A percentile compares a stretch with the other conserved stretches of the same genome.
phyloP scores from a whole-genome alignment of 1,140 invertebrate genomes.

The Temnothorax nylanderi region DNA sequence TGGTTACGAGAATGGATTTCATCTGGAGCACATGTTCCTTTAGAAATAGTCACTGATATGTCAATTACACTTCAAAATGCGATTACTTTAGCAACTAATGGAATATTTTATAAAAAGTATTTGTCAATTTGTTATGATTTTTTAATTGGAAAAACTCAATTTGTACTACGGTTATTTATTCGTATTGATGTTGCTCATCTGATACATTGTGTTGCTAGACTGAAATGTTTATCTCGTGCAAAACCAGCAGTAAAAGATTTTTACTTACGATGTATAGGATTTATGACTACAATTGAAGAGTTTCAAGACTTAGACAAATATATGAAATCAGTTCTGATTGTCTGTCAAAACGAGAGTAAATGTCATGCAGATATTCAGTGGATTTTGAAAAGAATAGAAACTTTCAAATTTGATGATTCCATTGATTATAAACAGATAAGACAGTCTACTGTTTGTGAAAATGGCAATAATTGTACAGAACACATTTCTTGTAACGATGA shows the following conservation, averaged over 20 bases:
- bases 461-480: background rate
- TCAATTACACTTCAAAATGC: constrained; percentile 6
- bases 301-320: background rate
- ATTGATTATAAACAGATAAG: background rate
- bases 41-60: background rate
- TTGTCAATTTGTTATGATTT: background rate
- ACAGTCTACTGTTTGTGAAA: background rate
- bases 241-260: background rate
- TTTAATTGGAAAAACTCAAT: background rate
- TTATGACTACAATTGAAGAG: background rate
- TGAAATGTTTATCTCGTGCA: background rate
- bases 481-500: background rate
- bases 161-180: background rate
- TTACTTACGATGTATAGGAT: background rate
- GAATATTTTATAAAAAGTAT: background rate
- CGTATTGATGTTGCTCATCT: background rate
- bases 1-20: background rate
- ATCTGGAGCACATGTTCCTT: background rate
- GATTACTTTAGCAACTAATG: background rate
- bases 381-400: background rate
- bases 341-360: background rate
- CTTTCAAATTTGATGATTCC: background rate
- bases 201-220: background rate
- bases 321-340: background rate
- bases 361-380: background rate